Base-by-base conservation (phyloP, 2,113 vertebrate species). In the Anoplopoma fimbria region DNA sequence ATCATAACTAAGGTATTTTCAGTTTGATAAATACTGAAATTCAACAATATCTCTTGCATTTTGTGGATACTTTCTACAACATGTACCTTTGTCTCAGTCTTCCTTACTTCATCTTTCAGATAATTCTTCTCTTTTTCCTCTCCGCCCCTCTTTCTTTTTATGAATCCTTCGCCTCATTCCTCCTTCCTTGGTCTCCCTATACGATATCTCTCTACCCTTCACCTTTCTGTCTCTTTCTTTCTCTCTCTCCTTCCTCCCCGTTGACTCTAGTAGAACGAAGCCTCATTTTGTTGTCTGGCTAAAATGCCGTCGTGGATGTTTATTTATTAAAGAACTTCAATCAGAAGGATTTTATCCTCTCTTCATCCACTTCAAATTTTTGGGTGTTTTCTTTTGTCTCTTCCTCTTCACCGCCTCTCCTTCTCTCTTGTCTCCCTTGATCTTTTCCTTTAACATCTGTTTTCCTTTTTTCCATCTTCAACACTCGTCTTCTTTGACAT, bases 11-110 rank as follows among this genome's bases (percentile, higher is more conserved):
- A 51, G 13, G 57, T 60, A n/a, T 55, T 51, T n/a, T 60, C 2
- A 57, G 75, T 76, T 72, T 14, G 55, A 73, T 65, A 31, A 36
- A 72, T 63, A 45, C 21, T 60, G 6, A 72, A 45, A 72, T 76
- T 25, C 2, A 47, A n/a, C 40, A 36, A n/a, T 19, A 27, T 34
- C 10, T 17, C 8, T n/a, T n/a, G 6, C 4, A 2, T 15, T 78
- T 14, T 42, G 6, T 21, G 23, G 57, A 51, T 69, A 33, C 14
- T 49, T 67, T 65, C 33, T 47, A 38, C 40, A 0, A 38, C 40
- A 0, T 42, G 23, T 9, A 23, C 14, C 12, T 69, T 77, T 57
- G 13, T 65, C 47, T 61, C 1, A n/a, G 4, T 60, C n/a, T 21
- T 64, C 42, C 29, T 25, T n/a, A 25, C 49, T 53, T 57, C 5